phyloP scores from a whole-genome alignment of 2,888 invertebrate species.

The Lasioglossum vierecki region DNA sequence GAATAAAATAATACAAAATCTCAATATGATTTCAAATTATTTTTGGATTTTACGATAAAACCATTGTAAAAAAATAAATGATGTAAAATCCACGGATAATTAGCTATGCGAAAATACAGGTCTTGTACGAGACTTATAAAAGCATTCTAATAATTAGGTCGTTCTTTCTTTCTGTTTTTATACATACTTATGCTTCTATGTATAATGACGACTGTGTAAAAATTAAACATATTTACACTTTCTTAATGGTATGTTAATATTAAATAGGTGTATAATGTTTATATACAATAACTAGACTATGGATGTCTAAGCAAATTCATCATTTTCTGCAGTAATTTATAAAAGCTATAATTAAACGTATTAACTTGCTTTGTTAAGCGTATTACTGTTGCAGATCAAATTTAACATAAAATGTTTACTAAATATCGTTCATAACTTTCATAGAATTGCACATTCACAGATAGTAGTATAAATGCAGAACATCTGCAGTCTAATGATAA shows the following conservation, averaged over 20 bases:
- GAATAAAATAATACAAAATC: slow-evolving; percentile 12
- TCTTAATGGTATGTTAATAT: slow-evolving; percentile 11
- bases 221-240: slow-evolving; percentile 8
- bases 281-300: slow-evolving; percentile 11
- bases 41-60: slow-evolving; percentile 18
- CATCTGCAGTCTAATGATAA: slow-evolving; percentile 10
- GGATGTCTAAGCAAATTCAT: not conserved
- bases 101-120: not conserved
- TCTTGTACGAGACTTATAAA: slow-evolving; percentile 3
- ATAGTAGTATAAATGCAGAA: slow-evolving; percentile 2
- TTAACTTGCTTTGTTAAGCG: not conserved
- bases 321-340: not conserved
- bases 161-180: slow-evolving; percentile 10
- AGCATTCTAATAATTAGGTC: slow-evolving; percentile 22
- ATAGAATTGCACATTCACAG: not conserved
- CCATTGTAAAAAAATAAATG: slow-evolving; percentile 13
- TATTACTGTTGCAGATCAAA: not conserved
- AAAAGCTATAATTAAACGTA: not conserved
- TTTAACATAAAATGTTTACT: slow-evolving; percentile 7
- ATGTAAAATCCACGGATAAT: slow-evolving; percentile 18
- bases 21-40: not conserved
- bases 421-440: not conserved
- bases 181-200: slow-evolving; percentile 8
- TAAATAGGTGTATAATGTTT: not conserved
- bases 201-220: slow-evolving; percentile 5